Base-by-base conservation (phyloP, 2,888 invertebrate species). In the Anaspis maculata region DNA sequence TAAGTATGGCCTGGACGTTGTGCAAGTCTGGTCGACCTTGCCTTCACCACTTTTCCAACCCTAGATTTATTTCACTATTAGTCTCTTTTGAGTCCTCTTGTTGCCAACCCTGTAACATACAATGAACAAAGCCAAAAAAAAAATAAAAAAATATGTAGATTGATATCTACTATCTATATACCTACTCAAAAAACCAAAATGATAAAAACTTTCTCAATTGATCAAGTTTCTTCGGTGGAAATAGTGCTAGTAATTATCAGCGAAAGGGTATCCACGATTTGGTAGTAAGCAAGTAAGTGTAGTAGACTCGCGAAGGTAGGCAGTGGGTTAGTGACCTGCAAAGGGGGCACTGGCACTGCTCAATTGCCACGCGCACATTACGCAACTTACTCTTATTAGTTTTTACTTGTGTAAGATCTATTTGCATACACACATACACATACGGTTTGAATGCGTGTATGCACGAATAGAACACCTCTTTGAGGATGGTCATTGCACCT, bases 261-360 rank as follows among this genome's bases (percentile, higher is more conserved):
- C 29, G 25, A 30, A 30, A 34, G 34, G n/a, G 34, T 26, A 15
- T 14, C 10, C 14, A 21, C 21, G 5, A 13, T n/a, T 13, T 28
- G 16, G 23, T 24, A 21, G n/a, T 22, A 29, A 37, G 27, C 28
- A 28, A 31, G 27, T 34, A 39, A 34, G 31, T 31, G 31, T 34
- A 25, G n/a, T n/a, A n/a, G n/a, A n/a, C n/a, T n/a, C n/a, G n/a
- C n/a, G 21, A 13, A 37, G 28, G 25, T 34, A 34, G 32, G 35
- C 39, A 39, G 36, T 39, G 48, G 61, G 61, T 61, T 56, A 59
- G 46, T 57, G 60, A 60, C 59, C 59, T 45, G 54, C 53, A 59
- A 59, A 54, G 55, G 46, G 60, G 59, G 54, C 60, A 60, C 57
- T 58, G 59, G 59, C 60, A 57, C 56, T 57, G 46, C 30, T 32